A percentile compares a stretch with the other conserved stretches of the same genome.
Evolutionary conservation across 2,113 vertebrate species (phyloP).

Genomic region (Scomber scombrus): DNA sequence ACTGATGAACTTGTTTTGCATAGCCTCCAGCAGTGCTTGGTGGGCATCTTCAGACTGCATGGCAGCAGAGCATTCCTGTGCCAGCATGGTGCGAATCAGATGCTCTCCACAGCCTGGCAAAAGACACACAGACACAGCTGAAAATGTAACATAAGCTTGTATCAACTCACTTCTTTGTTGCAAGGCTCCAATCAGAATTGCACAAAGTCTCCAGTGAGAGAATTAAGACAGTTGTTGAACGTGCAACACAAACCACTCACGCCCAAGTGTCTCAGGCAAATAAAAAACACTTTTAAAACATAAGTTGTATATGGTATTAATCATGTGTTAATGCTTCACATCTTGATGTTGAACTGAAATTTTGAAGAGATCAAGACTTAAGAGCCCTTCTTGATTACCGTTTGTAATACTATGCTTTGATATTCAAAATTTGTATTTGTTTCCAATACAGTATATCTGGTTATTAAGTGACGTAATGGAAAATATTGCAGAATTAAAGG

Average conservation of each 20-base stretch:
- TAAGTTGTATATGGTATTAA: slow-evolving; percentile 30
- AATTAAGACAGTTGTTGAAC: not conserved
- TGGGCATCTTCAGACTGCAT: slow-evolving; percentile 98
- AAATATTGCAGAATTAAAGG: slow-evolving; percentile 21
- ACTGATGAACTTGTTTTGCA: slow-evolving; percentile 99
- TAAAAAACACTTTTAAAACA: slow-evolving; percentile 23
- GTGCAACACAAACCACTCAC: slow-evolving; percentile 16
- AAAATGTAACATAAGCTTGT: not conserved
- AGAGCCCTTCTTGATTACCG: slow-evolving; percentile 9
- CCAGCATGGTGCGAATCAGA: slow-evolving; percentile 97
- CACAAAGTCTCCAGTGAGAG: slow-evolving; percentile 4
- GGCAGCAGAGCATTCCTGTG: slow-evolving; percentile 96
- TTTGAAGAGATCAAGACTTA: not conserved
- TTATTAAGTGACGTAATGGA: slow-evolving; percentile 24
- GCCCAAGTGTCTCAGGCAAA: slow-evolving; percentile 3
- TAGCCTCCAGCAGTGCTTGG: slow-evolving; percentile 97
- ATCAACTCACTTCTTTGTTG: not conserved
- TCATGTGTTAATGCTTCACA: slow-evolving; percentile 15
- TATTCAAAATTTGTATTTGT: slow-evolving; percentile 7
- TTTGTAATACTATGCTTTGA: slow-evolving; percentile 26
- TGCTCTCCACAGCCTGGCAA: slow-evolving; percentile 96
- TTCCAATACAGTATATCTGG: slow-evolving; percentile 12
- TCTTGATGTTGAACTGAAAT: slow-evolving; percentile 15
- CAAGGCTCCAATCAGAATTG: not conserved
- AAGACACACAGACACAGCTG: slow-evolving; percentile 51